phyloP scores from a whole-genome alignment of 2,888 invertebrate genomes.

The Diarsia brunnea region DNA sequence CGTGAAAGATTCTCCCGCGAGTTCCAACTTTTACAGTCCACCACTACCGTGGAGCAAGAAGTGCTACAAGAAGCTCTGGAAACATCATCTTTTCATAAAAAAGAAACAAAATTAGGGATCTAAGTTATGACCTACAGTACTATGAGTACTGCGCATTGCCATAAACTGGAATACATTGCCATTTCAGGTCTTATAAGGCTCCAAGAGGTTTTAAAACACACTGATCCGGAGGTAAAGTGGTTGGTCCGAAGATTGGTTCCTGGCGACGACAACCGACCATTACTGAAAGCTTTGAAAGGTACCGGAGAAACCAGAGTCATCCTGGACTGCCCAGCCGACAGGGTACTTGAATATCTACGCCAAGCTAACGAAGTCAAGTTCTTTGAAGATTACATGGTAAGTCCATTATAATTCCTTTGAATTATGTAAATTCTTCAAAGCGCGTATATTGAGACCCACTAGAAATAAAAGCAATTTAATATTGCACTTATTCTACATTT shows the following conservation, averaged over 20 bases:
- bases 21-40: background rate
- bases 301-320: conserved; percentile 93
- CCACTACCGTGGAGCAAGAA: background rate
- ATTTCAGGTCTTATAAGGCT: conserved; percentile 92
- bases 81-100: background rate
- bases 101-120: background rate
- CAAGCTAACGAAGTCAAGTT: conserved; percentile 96
- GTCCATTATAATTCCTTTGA: conserved; percentile 6
- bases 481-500: background rate
- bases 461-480: conserved; percentile 8
- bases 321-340: conserved; percentile 93
- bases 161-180: background rate
- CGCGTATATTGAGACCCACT: background rate
- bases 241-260: conserved; percentile 92
- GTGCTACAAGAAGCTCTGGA: background rate
- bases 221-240: conserved; percentile 92
- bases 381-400: conserved; percentile 95
- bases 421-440: background rate
- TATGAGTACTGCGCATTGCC: background rate
- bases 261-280: conserved; percentile 91
- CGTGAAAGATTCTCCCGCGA: background rate
- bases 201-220: conserved; percentile 95
- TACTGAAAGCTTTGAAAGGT: conserved; percentile 94
- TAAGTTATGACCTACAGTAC: background rate
- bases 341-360: conserved; percentile 92